Evolutionary conservation across 2,113 vertebrate genomes (phyloP).

Genomic region (Takifugu flavidus): DNA sequence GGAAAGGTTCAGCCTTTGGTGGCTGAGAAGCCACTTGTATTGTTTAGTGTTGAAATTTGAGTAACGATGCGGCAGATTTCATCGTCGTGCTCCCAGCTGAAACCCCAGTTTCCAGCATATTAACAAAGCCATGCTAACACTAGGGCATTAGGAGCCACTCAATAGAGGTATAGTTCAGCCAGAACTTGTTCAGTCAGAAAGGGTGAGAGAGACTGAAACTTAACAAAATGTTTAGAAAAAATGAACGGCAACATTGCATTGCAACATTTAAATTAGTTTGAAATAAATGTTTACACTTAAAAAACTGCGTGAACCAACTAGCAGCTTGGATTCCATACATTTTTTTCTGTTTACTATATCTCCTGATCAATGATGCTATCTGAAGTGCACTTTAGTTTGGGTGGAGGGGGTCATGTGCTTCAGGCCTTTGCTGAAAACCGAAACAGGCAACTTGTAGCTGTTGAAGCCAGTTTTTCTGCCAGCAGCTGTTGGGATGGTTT

Average conservation of each 20-base stretch:
- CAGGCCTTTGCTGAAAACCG: too few relatives aligned
- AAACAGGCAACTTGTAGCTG: not conserved
- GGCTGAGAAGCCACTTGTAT: too few relatives aligned
- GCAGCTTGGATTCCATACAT: too few relatives aligned
- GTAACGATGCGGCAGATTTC: not conserved
- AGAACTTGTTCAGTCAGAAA: not conserved
- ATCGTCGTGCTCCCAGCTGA: constrained; percentile 5
- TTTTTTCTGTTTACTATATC: too few relatives aligned
- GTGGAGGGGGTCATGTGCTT: too few relatives aligned
- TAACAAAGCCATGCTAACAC: not conserved
- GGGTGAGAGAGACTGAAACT: not conserved
- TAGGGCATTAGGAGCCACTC: not conserved
- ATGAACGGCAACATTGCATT: not conserved
- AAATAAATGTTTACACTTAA: too few relatives aligned
- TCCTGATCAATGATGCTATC: too few relatives aligned
- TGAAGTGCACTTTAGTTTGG: too few relatives aligned
- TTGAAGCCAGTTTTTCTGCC: not conserved
- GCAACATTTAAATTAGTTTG: too few relatives aligned
- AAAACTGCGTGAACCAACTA: too few relatives aligned
- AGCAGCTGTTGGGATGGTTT: constrained; percentile 28
- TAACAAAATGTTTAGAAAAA: not conserved
- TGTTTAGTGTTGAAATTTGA: constrained; percentile 10
- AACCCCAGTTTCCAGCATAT: constrained; percentile 1
- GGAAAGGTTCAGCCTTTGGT: not conserved
- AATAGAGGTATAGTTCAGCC: not conserved